A percentile compares a stretch with the other conserved stretches of the same genome.
Conservation (phyloP, 2,113 vertebrate species). For the Hyperoodon ampullatus region DNA sequence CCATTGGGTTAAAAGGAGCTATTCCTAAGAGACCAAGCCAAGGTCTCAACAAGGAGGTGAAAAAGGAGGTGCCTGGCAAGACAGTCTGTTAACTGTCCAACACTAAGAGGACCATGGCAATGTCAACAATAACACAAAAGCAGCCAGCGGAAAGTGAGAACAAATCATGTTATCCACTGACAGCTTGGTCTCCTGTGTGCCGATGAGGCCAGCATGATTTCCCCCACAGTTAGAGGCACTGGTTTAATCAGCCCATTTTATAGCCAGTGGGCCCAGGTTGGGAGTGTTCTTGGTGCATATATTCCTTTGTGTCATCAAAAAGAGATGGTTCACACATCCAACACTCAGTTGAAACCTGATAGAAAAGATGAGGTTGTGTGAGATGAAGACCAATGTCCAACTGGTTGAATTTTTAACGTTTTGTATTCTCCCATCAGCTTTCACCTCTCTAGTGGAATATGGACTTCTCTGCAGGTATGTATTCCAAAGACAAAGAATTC, state of each 20-base stretch:
- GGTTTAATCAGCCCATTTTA: background rate
- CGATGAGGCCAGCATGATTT: background rate
- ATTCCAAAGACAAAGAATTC: background rate
- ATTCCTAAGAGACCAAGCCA: background rate
- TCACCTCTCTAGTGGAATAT: background rate
- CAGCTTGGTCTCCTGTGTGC: background rate
- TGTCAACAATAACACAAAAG: background rate
- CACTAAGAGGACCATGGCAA: fast-evolving
- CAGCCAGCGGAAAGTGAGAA: background rate
- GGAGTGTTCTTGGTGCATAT: too few relatives aligned
- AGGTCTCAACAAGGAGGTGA: background rate
- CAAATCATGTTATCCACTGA: background rate
- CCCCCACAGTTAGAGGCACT: background rate
- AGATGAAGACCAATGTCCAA: background rate
- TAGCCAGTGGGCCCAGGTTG: background rate
- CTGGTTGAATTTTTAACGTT: background rate
- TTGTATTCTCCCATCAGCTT: background rate
- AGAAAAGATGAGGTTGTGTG: background rate
- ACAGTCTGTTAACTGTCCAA: fast-evolving
- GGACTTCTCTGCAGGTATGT: background rate
- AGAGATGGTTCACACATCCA: background rate
- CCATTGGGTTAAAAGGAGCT: background rate
- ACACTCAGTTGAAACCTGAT: background rate
- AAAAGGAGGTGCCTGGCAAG: background rate
- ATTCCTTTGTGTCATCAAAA: background rate